Conservation (phyloP, 2,113 vertebrate species). For the Pao palembangensis region DNA sequence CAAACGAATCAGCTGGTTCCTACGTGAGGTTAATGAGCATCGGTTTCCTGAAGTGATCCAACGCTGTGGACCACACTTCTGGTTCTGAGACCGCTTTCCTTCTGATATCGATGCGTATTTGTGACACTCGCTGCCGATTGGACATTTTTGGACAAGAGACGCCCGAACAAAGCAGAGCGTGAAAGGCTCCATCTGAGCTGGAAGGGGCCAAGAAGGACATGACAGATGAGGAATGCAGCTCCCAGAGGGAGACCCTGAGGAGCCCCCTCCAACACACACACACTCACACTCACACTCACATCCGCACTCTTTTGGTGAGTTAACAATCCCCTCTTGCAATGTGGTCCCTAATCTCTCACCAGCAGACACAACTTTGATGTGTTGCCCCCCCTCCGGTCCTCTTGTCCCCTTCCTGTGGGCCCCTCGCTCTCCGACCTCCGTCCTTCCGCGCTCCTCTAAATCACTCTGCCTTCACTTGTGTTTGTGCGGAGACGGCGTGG, state of each 20-base stretch:
- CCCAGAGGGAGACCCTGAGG: conserved; percentile 39
- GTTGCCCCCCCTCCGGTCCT: conserved; percentile 15
- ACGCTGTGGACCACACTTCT: too few species aligned
- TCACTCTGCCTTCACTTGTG: conserved; percentile 21
- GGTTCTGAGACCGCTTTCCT: too few species aligned
- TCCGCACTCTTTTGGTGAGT: conserved; percentile 23
- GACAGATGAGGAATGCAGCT: conserved; percentile 64
- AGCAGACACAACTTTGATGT: conserved; percentile 65
- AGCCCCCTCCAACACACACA: conserved; percentile 25
- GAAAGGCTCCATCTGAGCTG: conserved; percentile 26
- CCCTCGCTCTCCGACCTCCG: conserved; percentile 41
- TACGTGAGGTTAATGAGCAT: too few species aligned
- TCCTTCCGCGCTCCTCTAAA: conserved; percentile 23
- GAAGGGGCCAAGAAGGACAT: conserved; percentile 58
- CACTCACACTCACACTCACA: conserved; percentile 35
- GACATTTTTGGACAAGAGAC: background rate
- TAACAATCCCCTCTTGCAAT: conserved; percentile 64
- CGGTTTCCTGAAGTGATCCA: too few species aligned
- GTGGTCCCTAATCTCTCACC: conserved; percentile 60
- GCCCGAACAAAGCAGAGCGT: conserved; percentile 20
- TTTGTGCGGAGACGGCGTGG: background rate
- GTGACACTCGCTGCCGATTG: background rate
- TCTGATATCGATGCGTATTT: too few species aligned
- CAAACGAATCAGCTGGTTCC: too few species aligned
- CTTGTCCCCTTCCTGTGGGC: conserved; percentile 35